A percentile compares a stretch with the other conserved stretches of the same genome.
phyloP scores from a whole-genome alignment of 2,113 vertebrate species.

The Amia ocellicauda region DNA sequence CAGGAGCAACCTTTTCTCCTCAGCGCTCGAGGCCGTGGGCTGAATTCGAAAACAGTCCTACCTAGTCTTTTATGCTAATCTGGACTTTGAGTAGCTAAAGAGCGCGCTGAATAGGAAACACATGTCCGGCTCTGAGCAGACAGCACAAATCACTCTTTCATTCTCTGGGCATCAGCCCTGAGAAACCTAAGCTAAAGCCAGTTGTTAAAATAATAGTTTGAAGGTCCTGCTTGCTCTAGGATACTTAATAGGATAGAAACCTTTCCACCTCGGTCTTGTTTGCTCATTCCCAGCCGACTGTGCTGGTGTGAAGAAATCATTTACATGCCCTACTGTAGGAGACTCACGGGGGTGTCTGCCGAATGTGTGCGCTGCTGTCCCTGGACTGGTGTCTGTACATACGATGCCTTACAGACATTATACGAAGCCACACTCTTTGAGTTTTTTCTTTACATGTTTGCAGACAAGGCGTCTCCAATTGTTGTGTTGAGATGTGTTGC shows the following conservation, averaged over 20 bases:
- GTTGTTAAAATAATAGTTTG: conserved; percentile 43
- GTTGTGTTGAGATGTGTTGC: background rate
- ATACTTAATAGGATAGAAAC: conserved; percentile 32
- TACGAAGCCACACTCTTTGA: conserved; percentile 25
- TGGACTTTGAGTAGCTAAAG: conserved; percentile 46
- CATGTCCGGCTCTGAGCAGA: conserved; percentile 58
- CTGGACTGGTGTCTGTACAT: conserved; percentile 22
- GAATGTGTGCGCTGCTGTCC: conserved; percentile 2
- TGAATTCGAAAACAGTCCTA: conserved; percentile 60
- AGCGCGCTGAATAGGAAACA: conserved; percentile 66
- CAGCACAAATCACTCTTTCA: conserved; percentile 61
- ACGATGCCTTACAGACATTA: conserved; percentile 11
- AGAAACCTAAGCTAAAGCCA: conserved; percentile 33
- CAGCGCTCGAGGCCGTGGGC: conserved; percentile 45
- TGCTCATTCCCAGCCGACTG: conserved; percentile 18
- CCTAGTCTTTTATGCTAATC: conserved; percentile 74
- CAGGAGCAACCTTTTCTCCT: conserved; percentile 45
- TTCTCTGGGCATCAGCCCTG: conserved; percentile 36
- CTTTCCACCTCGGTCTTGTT: conserved; percentile 26
- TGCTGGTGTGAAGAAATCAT: conserved; percentile 28
- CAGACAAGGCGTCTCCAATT: background rate
- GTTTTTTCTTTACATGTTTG: conserved; percentile 7
- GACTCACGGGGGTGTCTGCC: conserved; percentile 13
- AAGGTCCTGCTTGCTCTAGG: conserved; percentile 29
- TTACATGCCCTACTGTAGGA: conserved; percentile 19